Percentiles rank a stretch among this genome's conserved stretches.
phyloP scores from a whole-genome alignment of 2,888 invertebrate genomes.

The Entomobrya multifasciata region DNA sequence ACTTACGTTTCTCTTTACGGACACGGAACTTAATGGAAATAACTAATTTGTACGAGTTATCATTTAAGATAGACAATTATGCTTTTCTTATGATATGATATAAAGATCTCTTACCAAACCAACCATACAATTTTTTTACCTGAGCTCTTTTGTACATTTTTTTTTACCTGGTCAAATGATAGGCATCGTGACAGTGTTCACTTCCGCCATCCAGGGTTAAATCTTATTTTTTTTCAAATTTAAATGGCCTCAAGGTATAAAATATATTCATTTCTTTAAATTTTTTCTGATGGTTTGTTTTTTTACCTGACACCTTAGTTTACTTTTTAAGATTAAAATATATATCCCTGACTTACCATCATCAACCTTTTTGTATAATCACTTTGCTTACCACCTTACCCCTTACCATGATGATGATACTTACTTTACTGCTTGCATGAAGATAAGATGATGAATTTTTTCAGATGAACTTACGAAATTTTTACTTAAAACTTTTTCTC shows the following conservation, averaged over 20 bases:
- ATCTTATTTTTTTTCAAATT: conserved; percentile 10
- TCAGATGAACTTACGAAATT: too few species aligned
- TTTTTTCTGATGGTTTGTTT: background rate
- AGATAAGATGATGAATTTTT: conserved; percentile 19
- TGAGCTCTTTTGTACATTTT: conserved; percentile 14
- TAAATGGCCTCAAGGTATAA: conserved; percentile 25
- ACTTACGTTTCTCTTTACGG: conserved; percentile 48
- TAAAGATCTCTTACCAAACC: conserved; percentile 43
- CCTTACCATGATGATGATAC: conserved; percentile 34
- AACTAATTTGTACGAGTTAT: too few species aligned
- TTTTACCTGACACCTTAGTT: conserved; percentile 40
- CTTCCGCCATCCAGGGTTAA: conserved; percentile 59
- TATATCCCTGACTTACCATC: conserved; percentile 66
- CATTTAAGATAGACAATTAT: too few species aligned
- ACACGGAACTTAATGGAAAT: conserved; percentile 28
- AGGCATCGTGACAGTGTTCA: conserved; percentile 47
- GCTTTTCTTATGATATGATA: background rate
- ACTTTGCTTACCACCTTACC: conserved; percentile 61
- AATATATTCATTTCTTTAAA: conserved; percentile 5
- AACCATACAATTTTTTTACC: conserved; percentile 39
- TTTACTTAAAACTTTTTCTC: background rate
- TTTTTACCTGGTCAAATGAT: conserved; percentile 42
- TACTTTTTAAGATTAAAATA: too few species aligned
- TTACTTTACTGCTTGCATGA: conserved; percentile 4
- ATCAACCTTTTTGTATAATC: too few species aligned